phyloP scores from a whole-genome alignment of 2,888 invertebrate genomes.

The Drosophila rellima region DNA sequence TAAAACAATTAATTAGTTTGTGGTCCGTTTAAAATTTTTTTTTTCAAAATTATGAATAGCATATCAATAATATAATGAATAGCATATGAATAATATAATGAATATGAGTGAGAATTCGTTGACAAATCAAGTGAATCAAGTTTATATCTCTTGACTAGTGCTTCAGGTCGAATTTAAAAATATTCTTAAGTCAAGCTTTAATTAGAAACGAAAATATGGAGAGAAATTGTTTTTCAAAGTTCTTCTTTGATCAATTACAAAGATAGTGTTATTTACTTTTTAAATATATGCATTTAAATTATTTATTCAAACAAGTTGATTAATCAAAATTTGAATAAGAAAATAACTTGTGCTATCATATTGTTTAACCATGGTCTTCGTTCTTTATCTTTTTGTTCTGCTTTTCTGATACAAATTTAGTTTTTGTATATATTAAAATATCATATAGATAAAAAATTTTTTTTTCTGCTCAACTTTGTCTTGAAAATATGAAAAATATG shows the following conservation, averaged over 20 bases:
- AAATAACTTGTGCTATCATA: not conserved
- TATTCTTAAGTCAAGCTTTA: not conserved
- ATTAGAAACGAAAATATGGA: not conserved
- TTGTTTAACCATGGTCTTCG: not conserved
- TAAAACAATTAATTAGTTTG: not conserved
- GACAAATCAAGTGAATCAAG: conserved; percentile 3
- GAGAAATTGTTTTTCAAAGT: not conserved
- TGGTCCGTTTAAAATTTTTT: not conserved
- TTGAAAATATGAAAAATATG: too few relatives aligned
- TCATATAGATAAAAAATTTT: not conserved
- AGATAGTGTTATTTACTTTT: not conserved
- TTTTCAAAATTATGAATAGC: not conserved
- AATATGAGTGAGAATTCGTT: not conserved
- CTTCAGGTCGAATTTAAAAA: not conserved
- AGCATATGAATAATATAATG: not conserved
- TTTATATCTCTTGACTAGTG: conserved; percentile 12
- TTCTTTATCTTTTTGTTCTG: not conserved
- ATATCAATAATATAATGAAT: not conserved
- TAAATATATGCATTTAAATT: not conserved
- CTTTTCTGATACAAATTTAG: not conserved
- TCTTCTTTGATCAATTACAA: not conserved
- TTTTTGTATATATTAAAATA: not conserved
- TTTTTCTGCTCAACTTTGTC: not conserved
- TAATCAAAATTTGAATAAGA: not conserved
- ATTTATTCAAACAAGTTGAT: not conserved